Conservation (phyloP, 2,888 invertebrate genomes). For the Microctonus hyperodae region DNA sequence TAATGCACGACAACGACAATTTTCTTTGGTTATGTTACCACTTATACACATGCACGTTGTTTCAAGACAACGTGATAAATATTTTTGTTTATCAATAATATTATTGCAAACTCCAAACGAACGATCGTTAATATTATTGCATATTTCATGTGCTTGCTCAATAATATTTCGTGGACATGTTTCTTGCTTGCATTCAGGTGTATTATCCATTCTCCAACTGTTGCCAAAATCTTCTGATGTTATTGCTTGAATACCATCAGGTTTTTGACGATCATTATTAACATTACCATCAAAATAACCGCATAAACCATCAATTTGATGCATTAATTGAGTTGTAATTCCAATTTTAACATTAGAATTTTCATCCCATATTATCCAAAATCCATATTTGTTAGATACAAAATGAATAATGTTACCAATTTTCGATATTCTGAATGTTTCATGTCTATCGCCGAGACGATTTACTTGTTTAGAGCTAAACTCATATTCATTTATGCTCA, state of each 20-base stretch:
- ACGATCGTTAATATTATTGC: slow-evolving; percentile 73
- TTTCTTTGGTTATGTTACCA: slow-evolving; percentile 55
- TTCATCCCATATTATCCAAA: slow-evolving; percentile 76
- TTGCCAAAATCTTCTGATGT: slow-evolving; percentile 78
- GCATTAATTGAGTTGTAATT: slow-evolving; percentile 70
- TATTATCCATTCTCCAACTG: slow-evolving; percentile 68
- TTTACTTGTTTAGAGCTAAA: slow-evolving; percentile 67
- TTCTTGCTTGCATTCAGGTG: slow-evolving; percentile 65
- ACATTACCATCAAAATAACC: slow-evolving; percentile 76
- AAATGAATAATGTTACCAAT: slow-evolving; percentile 76
- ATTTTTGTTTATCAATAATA: slow-evolving; percentile 72
- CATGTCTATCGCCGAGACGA: slow-evolving; percentile 66
- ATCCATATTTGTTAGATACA: slow-evolving; percentile 74
- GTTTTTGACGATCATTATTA: slow-evolving; percentile 75
- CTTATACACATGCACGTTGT: slow-evolving; percentile 78
- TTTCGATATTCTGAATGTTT: slow-evolving; percentile 72
- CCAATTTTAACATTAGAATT: slow-evolving; percentile 76
- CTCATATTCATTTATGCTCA: slow-evolving; percentile 44
- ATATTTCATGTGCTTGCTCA: slow-evolving; percentile 72
- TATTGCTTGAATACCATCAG: slow-evolving; percentile 70
- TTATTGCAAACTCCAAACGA: slow-evolving; percentile 72
- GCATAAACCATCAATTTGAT: slow-evolving; percentile 80
- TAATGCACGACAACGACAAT: slow-evolving; percentile 76
- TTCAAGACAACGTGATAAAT: slow-evolving; percentile 77
- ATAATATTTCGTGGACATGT: slow-evolving; percentile 71